Conservation (phyloP, 2,113 vertebrate genomes). For the Lonchura striata region DNA sequence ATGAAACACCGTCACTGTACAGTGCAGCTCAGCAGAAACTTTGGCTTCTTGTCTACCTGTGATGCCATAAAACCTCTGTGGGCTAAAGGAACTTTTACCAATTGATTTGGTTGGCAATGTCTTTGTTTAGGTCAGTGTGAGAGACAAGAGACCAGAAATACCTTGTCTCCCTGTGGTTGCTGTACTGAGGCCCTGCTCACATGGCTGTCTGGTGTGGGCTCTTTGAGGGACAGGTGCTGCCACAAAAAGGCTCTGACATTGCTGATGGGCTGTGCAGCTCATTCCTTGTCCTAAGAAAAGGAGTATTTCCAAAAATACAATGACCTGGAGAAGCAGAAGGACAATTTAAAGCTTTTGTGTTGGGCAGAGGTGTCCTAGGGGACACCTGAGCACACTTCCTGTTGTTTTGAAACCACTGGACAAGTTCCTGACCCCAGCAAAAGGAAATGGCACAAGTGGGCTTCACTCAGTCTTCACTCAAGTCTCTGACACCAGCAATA, state of each 20-base stretch:
- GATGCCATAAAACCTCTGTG: background rate
- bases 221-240: accelerated
- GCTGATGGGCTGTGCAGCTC: background rate
- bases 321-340: background rate
- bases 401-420: background rate
- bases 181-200: accelerated
- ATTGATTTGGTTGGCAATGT: background rate
- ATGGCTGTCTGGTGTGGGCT: background rate
- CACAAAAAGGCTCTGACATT: accelerated
- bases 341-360: background rate
- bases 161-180: background rate
- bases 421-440: background rate
- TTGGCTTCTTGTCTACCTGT: background rate
- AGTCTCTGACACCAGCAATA: background rate
- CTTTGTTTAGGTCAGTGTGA: accelerated
- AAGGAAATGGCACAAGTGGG: background rate
- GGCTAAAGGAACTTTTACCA: background rate
- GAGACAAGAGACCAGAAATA: background rate
- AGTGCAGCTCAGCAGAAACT: background rate
- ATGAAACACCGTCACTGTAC: background rate
- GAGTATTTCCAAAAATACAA: background rate
- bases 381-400: background rate
- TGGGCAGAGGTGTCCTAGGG: background rate
- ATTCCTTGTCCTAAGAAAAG: background rate
- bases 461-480: background rate